Percentiles rank a stretch among this genome's conserved stretches.
Evolutionary conservation across 1,140 invertebrate species (phyloP).

Genomic region (Lutraria rhynchaena): DNA sequence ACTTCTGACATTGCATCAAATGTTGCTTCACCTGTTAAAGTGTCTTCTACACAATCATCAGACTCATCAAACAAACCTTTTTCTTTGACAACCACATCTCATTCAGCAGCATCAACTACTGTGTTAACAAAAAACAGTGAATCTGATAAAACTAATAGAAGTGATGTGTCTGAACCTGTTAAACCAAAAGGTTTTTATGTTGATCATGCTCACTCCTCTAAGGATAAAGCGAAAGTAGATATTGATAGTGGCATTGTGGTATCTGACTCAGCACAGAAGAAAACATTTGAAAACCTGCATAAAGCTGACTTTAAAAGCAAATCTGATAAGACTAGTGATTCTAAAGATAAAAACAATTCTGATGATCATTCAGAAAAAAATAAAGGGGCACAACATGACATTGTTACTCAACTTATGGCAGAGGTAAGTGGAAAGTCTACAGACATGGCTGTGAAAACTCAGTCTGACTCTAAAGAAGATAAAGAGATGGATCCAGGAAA

Average conservation of each 20-base stretch:
- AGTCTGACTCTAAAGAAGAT: background rate
- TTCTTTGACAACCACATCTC: background rate
- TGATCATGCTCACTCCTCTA: background rate
- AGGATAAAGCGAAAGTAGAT: no score
- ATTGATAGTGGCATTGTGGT: no score
- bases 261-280: no score
- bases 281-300: no score
- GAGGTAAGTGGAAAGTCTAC: conserved; percentile 23
- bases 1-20: conserved; percentile 39
- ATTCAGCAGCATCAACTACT: background rate
- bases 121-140: background rate
- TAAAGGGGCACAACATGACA: conserved; percentile 28
- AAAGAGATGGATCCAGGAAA: conserved; percentile 10
- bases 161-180: background rate
- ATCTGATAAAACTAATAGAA: background rate
- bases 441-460: background rate
- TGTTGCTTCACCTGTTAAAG: background rate
- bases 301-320: no score
- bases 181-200: conserved; percentile 31
- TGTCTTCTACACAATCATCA: no score
- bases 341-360: background rate
- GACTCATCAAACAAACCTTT: background rate
- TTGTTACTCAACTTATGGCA: conserved; percentile 34
- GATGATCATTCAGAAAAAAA: background rate
- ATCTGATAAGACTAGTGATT: no score